Evolutionary conservation across 2,113 vertebrate species (phyloP).

Genomic region (Ammodytes dubius): DNA sequence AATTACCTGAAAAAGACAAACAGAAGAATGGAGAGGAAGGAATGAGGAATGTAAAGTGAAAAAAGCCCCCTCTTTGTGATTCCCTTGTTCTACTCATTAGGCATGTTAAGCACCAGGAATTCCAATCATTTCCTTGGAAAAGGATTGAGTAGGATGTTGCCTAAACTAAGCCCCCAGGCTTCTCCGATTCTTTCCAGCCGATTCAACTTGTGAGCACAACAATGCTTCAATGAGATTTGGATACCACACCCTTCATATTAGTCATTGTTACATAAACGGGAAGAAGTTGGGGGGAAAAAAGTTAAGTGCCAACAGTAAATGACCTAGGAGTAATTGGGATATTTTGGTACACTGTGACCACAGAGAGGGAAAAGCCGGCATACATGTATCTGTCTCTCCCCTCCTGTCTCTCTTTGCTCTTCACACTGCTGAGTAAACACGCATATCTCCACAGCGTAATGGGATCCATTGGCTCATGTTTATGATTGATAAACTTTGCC

Average conservation of each 20-base stretch:
- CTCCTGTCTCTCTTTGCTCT: conserved; percentile 64
- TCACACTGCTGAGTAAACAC: conserved; percentile 82
- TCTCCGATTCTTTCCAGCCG: conserved; percentile 45
- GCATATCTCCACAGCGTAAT: conserved; percentile 68
- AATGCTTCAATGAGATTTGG: conserved; percentile 34
- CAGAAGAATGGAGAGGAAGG: conserved; percentile 24
- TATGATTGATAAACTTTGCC: conserved; percentile 84
- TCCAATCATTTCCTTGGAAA: conserved; percentile 76
- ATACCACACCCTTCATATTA: conserved; percentile 30
- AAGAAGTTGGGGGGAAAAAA: background rate
- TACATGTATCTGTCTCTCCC: conserved; percentile 26
- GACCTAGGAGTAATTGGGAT: conserved; percentile 12
- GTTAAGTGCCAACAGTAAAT: conserved; percentile 13
- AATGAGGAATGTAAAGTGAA: conserved; percentile 30
- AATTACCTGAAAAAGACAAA: conserved; percentile 2
- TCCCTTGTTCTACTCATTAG: conserved; percentile 68
- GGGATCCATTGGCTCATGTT: conserved; percentile 76
- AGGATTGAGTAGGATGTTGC: conserved; percentile 58
- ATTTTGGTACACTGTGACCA: conserved; percentile 41
- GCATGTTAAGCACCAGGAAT: conserved; percentile 76
- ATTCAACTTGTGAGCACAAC: conserved; percentile 44
- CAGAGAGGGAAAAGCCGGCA: conserved; percentile 52
- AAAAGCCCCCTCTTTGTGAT: conserved; percentile 48
- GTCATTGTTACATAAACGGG: conserved; percentile 27
- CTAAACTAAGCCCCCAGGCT: conserved; percentile 61